Base-by-base conservation (phyloP, 1,140 invertebrate genomes). In the Saccostrea cuccullata region DNA sequence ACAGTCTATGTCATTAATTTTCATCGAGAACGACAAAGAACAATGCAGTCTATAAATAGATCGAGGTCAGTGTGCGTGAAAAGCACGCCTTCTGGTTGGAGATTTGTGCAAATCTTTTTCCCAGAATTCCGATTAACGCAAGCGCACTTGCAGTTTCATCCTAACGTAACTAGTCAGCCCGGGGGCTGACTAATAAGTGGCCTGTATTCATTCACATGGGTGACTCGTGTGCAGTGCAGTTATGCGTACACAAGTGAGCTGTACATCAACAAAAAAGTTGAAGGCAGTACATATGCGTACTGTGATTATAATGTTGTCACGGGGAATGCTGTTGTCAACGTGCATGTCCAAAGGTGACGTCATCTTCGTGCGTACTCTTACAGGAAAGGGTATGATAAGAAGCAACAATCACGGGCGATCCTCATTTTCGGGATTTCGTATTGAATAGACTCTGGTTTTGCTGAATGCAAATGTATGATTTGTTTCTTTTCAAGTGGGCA, bases 261-360 rank as follows among this genome's bases (percentile, higher is more conserved):
- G 36, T 30, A 40, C 2, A 17, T 86, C 58, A 86, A 86, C 64
- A 86, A 40, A 20, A 67, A 40, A 55, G 30, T 86, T 20, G 60
- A 70, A 11, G 85, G 85, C 11, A 70, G 60, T 40, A 86, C 85
- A 40, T 86, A 70, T 40, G 85, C 55, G 4, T 86, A 73, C 47
- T 70, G 85, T 86, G 85, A 60, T n/a, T 86, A 70, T 23, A 86
- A 86, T 70, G 70, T 60, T 9, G 85, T 86, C 1, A 86, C 85
- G 4, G 85, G 85, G 13, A 60, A 86, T 40, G 85, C 23, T 0
- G 36, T 86, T 8, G 67, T 47, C 40, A n/a, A 36, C 40, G 36
- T 67, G n/a, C n/a, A n/a, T n/a, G 30, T 20, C 23, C 15, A 36
- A 86, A 26, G 67, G 67, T 23, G 67, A 73, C 26, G 23, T 5